Conservation (phyloP, 2,888 invertebrate species). For the Campopleginae sp. region DNA sequence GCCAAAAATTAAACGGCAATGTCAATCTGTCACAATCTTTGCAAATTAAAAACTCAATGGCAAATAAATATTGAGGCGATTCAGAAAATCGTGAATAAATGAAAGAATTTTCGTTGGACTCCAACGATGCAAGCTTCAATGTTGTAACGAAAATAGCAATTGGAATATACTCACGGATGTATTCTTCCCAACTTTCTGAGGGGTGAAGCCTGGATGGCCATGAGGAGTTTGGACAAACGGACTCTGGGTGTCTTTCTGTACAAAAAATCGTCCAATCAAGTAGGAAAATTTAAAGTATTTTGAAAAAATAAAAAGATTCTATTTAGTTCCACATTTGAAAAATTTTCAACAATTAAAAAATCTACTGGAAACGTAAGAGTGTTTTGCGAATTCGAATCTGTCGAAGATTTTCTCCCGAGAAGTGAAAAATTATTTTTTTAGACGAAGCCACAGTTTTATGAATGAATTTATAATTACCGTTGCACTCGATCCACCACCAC, state of each 20-base stretch:
- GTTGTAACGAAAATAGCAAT: background rate
- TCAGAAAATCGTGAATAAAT: background rate
- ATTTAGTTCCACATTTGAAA: background rate
- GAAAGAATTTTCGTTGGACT: background rate
- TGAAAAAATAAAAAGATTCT: background rate
- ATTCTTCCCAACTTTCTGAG: conserved; percentile 95
- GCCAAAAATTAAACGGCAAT: too few relatives aligned
- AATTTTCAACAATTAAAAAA: background rate
- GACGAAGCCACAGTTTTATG: background rate
- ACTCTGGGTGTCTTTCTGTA: conserved; percentile 88
- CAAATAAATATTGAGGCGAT: too few relatives aligned
- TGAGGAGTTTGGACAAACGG: conserved; percentile 95
- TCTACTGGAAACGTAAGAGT: background rate
- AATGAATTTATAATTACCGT: conserved; percentile 82
- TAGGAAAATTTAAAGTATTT: background rate
- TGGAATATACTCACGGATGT: conserved; percentile 82
- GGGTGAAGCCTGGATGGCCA: conserved; percentile 96
- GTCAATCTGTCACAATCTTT: too few relatives aligned
- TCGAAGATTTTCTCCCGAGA: background rate
- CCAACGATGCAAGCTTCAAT: background rate
- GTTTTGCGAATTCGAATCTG: background rate
- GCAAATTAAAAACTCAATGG: too few relatives aligned
- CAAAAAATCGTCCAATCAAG: conserved; percentile 49
- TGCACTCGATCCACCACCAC: conserved; percentile 83
- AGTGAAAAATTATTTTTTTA: background rate